phyloP scores from a whole-genome alignment of 2,888 invertebrate species.

The Caenorhabditis uteleia region DNA sequence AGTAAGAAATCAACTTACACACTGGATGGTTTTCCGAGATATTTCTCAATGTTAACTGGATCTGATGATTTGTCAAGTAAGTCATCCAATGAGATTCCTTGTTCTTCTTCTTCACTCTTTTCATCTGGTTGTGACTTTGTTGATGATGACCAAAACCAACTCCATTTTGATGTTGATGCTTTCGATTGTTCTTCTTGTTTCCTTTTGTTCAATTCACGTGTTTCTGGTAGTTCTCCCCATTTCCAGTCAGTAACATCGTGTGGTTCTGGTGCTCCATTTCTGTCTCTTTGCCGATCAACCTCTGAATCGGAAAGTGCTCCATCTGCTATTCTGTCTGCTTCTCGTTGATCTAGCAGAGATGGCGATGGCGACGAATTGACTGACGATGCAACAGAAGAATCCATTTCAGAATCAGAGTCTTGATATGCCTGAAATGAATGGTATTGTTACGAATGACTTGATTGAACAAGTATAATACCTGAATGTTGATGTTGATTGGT shows the following conservation, averaged over 20 bases:
- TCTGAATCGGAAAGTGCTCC: slow-evolving; percentile 67
- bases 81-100: slow-evolving; percentile 62
- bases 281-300: slow-evolving; percentile 76
- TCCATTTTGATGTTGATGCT: slow-evolving; percentile 23
- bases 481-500: slow-evolving; percentile 43
- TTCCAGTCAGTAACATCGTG: slow-evolving; percentile 69
- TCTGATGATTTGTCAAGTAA: slow-evolving; percentile 49
- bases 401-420: slow-evolving; percentile 44
- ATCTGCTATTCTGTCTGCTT: slow-evolving; percentile 53
- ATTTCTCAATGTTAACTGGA: slow-evolving; percentile 61
- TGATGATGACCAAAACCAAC: slow-evolving; percentile 36
- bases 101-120: slow-evolving; percentile 16
- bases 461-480: too few species aligned
- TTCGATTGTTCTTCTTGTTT: slow-evolving; percentile 32
- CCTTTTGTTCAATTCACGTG: slow-evolving; percentile 33
- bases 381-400: slow-evolving; percentile 42
- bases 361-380: slow-evolving; percentile 49
- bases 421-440: neutral
- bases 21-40: slow-evolving; percentile 57
- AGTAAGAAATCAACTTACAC: slow-evolving; percentile 29
- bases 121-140: neutral
- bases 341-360: slow-evolving; percentile 39
- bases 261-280: slow-evolving; percentile 80
- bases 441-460: slow-evolving; percentile 3
- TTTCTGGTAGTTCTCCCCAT: slow-evolving; percentile 71